Conservation (phyloP, 1,140 invertebrate genomes). For the Ephestia elutella region DNA sequence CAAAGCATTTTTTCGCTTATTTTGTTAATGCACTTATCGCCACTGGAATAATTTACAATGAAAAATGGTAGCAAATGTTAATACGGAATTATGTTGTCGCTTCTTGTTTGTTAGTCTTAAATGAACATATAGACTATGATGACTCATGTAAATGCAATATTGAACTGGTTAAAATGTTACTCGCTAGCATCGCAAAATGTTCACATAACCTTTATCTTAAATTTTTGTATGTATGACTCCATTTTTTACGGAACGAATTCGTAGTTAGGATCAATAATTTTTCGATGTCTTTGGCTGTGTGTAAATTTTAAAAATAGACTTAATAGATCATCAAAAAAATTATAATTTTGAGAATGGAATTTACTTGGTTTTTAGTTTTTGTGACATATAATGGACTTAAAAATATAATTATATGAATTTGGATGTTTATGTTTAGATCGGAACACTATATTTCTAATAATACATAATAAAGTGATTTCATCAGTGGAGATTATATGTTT, state of each 20-base stretch:
- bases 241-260: slow-evolving; percentile 51
- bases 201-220: slow-evolving; percentile 68
- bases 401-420: slow-evolving; percentile 44
- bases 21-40: slow-evolving; percentile 36
- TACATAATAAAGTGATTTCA: slow-evolving; percentile 66
- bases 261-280: slow-evolving; percentile 63
- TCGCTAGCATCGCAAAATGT: slow-evolving; percentile 72
- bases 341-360: slow-evolving; percentile 58
- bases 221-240: slow-evolving; percentile 49
- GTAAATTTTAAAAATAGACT: slow-evolving; percentile 52
- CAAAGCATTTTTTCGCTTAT: slow-evolving; percentile 53
- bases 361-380: slow-evolving; percentile 53
- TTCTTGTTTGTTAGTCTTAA: slow-evolving; percentile 31
- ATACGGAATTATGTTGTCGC: slow-evolving; percentile 36
- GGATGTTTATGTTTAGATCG: slow-evolving; percentile 69
- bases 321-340: slow-evolving; percentile 45
- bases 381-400: slow-evolving; percentile 47
- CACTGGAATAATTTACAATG: slow-evolving; percentile 61
- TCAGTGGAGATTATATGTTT: slow-evolving; percentile 51
- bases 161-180: slow-evolving; percentile 31
- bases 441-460: slow-evolving; percentile 59
- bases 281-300: slow-evolving; percentile 72
- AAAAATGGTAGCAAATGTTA: slow-evolving; percentile 68
- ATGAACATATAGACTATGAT: slow-evolving; percentile 20
- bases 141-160: slow-evolving; percentile 21